These are phyloP conservation scores for Onchidella celtica DNA, from an alignment of 2,888 invertebrate species.

Conservation along the genomic window DNA sequence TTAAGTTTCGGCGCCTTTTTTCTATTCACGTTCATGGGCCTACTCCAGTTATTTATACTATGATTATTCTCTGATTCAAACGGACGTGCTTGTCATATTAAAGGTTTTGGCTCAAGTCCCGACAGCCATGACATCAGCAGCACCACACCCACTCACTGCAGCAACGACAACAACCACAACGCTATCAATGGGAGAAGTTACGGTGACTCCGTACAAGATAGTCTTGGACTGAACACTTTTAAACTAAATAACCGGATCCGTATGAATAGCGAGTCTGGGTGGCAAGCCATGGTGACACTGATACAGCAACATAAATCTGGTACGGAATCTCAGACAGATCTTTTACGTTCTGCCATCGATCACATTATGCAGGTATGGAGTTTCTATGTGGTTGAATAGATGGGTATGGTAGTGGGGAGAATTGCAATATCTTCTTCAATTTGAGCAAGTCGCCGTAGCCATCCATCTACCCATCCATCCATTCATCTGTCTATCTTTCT, in stretches of 20 bases:
- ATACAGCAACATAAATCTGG: background rate
- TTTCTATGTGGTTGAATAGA: too few relatives aligned
- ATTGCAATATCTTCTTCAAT: too few relatives aligned
- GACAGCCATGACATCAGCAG: constrained; percentile 6
- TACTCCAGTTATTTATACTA: too few relatives aligned
- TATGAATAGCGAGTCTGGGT: background rate
- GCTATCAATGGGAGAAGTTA: background rate
- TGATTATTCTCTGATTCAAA: too few relatives aligned
- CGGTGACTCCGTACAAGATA: background rate
- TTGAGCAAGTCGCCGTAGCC: too few relatives aligned
- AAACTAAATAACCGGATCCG: background rate
- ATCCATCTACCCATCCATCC: too few relatives aligned
- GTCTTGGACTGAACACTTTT: background rate
- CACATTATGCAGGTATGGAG: constrained; percentile 23
- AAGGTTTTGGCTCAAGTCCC: too few relatives aligned
- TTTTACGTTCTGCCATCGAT: background rate
- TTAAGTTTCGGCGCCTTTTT: too few relatives aligned
- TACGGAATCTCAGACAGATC: background rate
- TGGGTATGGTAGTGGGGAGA: too few relatives aligned
- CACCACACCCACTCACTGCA: background rate
- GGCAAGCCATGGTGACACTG: background rate
- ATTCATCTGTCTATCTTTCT: too few relatives aligned
- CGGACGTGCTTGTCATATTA: too few relatives aligned
- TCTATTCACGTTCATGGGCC: too few relatives aligned
- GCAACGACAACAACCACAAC: background rate